Conservation (phyloP, 2,797 vertebrate genomes). For the Cheirogaleus major region DNA sequence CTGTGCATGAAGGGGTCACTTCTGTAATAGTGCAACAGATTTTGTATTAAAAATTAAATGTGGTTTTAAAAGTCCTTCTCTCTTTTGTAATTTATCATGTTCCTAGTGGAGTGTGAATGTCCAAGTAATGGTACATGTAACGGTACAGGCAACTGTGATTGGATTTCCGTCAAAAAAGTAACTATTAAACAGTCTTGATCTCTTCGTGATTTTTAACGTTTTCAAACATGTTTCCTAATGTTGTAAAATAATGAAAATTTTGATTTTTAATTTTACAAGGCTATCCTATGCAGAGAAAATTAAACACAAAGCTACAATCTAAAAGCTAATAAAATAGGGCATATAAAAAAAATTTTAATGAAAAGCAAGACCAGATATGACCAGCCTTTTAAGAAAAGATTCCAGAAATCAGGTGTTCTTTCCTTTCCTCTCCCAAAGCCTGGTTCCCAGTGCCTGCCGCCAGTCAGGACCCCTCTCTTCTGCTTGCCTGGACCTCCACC, state of each 20-base stretch:
- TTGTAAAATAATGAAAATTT: constrained; percentile 11
- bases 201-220: constrained; percentile 45
- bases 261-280: constrained; percentile 25
- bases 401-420: neutral
- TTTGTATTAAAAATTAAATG: constrained; percentile 95
- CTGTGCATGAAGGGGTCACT: constrained; percentile 90
- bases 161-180: neutral
- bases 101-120: constrained; percentile 24
- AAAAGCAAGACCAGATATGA: neutral
- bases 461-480: neutral
- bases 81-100: constrained; percentile 58
- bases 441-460: neutral
- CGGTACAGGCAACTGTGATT: neutral
- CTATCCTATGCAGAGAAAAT: neutral
- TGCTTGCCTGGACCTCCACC: rapidly evolving
- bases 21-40: constrained; percentile 90
- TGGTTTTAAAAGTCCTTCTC: constrained; percentile 93
- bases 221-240: constrained; percentile 9
- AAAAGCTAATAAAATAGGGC: neutral
- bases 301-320: neutral
- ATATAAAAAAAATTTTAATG: neutral
- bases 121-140: neutral
- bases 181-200: constrained; percentile 38
- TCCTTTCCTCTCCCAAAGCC: neutral
- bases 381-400: neutral